Conservation (phyloP, 2,888 invertebrate genomes). For the Plagiodera versicolora region DNA sequence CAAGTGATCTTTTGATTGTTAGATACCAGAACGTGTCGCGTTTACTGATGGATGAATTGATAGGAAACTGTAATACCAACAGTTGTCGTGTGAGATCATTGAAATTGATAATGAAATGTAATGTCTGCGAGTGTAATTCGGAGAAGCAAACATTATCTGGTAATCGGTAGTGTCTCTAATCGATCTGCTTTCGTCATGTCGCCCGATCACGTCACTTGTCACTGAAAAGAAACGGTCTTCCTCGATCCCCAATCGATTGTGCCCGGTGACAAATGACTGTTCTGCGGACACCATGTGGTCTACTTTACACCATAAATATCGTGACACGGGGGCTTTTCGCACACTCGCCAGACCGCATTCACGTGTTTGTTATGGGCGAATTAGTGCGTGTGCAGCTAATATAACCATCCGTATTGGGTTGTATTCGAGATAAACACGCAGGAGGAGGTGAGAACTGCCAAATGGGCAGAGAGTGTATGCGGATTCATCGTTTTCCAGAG, state of each 20-base stretch:
- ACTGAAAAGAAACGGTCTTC: background rate
- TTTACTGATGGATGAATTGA: background rate
- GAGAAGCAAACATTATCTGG: background rate
- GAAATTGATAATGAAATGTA: background rate
- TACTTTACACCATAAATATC: constrained; percentile 40
- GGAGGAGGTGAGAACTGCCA: background rate
- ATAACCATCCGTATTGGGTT: background rate
- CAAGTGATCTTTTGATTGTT: constrained; percentile 1
- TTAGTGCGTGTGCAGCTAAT: constrained; percentile 26
- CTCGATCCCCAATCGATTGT: constrained; percentile 5
- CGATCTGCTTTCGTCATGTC: background rate
- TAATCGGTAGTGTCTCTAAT: too few species aligned
- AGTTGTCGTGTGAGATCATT: background rate
- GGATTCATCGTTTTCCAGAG: background rate
- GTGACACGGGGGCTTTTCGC: constrained; percentile 26
- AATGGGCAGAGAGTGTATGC: background rate
- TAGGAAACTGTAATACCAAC: background rate
- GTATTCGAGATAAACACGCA: background rate
- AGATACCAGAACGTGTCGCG: background rate
- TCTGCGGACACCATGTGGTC: constrained; percentile 35
- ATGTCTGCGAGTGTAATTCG: background rate
- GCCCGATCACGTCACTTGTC: too few species aligned
- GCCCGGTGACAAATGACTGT: constrained; percentile 36
- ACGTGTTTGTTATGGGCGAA: constrained; percentile 25
- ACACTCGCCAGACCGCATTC: constrained; percentile 22